These are phyloP conservation scores for Squalus acanthias DNA, from an alignment of 2,797 vertebrate genomes.

Conservation along the genomic window DNA sequence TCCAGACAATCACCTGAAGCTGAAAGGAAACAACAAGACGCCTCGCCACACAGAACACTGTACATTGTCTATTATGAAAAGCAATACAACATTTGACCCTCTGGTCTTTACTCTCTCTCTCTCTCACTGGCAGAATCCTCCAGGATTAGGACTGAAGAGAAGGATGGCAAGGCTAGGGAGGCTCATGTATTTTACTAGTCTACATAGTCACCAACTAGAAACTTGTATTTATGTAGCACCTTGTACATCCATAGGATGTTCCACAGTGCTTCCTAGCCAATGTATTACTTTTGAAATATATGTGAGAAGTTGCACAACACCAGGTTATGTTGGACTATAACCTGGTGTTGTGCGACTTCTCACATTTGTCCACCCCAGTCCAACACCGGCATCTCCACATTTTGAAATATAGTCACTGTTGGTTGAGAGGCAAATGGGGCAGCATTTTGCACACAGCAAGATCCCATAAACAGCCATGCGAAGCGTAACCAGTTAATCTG, in stretches of 20 bases:
- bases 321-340: no score
- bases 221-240: background rate
- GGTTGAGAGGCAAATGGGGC: background rate
- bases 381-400: no score
- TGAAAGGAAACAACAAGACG: background rate
- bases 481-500: background rate
- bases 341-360: no score
- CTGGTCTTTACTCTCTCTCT: no score
- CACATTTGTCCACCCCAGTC: no score
- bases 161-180: no score
- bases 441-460: background rate
- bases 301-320: no score
- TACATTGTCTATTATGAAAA: background rate
- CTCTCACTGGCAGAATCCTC: background rate
- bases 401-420: background rate
- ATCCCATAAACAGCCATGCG: no score
- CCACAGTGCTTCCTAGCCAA: background rate
- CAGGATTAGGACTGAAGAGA: background rate
- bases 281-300: background rate
- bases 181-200: background rate
- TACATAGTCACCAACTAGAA: background rate
- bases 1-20: background rate
- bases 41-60: background rate
- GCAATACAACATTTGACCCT: background rate
- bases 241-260: background rate